These are phyloP conservation scores for Ormyrus pomaceus DNA, from an alignment of 2,888 invertebrate species.

Conservation along the genomic window DNA sequence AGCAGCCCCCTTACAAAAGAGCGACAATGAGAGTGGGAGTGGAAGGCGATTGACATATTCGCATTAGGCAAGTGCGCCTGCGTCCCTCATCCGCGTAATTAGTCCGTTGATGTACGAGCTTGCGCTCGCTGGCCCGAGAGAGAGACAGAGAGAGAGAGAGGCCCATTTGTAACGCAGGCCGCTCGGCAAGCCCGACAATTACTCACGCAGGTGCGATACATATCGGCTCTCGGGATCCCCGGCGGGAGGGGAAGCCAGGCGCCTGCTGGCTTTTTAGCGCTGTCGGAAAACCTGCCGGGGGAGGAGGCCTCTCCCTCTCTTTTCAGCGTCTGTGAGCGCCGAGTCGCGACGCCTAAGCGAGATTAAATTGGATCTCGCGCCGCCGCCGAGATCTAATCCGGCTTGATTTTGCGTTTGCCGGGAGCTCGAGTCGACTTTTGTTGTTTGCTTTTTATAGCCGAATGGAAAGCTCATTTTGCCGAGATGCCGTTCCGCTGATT, in stretches of 20 bases:
- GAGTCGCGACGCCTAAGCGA: conserved; percentile 15
- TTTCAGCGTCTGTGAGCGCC: not conserved
- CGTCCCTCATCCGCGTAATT: conserved; percentile 68
- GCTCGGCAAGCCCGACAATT: conserved; percentile 54
- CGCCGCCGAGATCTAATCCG: not conserved
- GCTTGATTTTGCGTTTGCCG: conserved; percentile 9
- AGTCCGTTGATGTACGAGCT: conserved; percentile 67
- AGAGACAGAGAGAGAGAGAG: not conserved
- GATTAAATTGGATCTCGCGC: conserved; percentile 43
- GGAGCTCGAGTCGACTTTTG: not conserved
- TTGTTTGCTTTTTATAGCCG: conserved; percentile 32
- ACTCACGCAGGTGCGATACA: conserved; percentile 59
- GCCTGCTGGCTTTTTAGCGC: conserved; percentile 51
- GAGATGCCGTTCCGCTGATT: conserved; percentile 35
- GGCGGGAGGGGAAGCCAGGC: not conserved
- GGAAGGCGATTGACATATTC: too few relatives aligned
- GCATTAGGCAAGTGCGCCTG: not conserved
- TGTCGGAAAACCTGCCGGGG: conserved; percentile 46
- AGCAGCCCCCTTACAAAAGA: too few relatives aligned
- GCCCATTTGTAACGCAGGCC: conserved; percentile 53
- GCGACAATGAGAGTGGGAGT: too few relatives aligned
- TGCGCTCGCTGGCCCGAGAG: conserved; percentile 24
- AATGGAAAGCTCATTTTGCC: conserved; percentile 27
- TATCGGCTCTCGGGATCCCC: conserved; percentile 51
- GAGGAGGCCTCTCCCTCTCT: conserved; percentile 16